These are phyloP conservation scores for Carassius gibelio DNA, from an alignment of 2,113 vertebrate species.

Conservation along the genomic window DNA sequence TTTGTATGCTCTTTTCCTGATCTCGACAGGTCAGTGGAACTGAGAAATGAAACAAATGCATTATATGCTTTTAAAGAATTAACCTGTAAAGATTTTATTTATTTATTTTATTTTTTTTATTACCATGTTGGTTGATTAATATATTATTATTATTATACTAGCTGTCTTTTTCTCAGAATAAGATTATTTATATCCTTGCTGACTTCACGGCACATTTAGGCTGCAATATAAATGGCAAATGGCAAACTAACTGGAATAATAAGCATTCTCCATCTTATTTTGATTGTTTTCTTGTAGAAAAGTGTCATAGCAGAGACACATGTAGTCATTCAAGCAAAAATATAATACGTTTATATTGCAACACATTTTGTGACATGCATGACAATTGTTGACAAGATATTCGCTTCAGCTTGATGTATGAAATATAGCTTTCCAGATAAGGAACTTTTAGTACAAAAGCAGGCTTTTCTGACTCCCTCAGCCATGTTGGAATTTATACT, in stretches of 20 bases:
- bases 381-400: neutral
- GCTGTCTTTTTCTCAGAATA: neutral
- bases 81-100: neutral
- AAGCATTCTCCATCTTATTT: neutral
- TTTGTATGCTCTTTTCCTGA: neutral
- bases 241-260: neutral
- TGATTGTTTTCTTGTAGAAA: neutral
- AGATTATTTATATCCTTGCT: neutral
- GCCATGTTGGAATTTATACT: conserved; percentile 37
- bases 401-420: neutral
- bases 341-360: neutral
- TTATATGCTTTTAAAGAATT: neutral
- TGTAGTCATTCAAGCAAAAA: neutral
- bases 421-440: neutral
- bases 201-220: neutral
- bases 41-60: neutral
- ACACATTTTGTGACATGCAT: neutral
- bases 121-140: too few species aligned
- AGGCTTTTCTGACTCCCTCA: conserved; percentile 35
- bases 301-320: too few species aligned
- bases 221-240: neutral
- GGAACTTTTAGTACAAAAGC: conserved; percentile 19
- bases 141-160: neutral
- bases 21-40: neutral
- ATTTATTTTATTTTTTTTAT: too few species aligned